Conservation (phyloP, 1,140 invertebrate genomes). For the Tetragonula clypearis region DNA sequence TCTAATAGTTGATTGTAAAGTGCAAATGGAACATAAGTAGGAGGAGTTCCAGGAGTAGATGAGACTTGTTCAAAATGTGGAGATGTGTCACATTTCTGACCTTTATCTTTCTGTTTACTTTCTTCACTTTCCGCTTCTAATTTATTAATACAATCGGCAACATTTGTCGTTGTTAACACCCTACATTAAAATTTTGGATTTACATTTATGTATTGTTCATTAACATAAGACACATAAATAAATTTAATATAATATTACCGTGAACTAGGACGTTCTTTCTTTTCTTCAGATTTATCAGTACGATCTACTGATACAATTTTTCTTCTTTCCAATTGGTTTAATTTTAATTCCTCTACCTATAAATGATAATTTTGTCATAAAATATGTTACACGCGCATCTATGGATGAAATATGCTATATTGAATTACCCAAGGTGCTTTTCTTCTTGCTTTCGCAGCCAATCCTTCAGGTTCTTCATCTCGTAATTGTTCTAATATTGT, state of each 20-base stretch:
- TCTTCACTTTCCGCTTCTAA: conserved; percentile 69
- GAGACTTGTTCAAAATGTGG: conserved; percentile 57
- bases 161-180: conserved; percentile 40
- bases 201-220: background rate
- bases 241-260: conserved; percentile 54
- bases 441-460: conserved; percentile 70
- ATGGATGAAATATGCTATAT: conserved; percentile 5
- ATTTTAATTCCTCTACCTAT: conserved; percentile 78
- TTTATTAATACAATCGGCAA: conserved; percentile 61
- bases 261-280: conserved; percentile 70
- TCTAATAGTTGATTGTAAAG: conserved; percentile 78
- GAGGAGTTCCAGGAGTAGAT: conserved; percentile 57
- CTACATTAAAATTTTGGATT: conserved; percentile 5
- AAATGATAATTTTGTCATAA: conserved; percentile 7
- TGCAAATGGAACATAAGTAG: conserved; percentile 77
- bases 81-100: conserved; percentile 52
- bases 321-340: conserved; percentile 78
- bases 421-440: conserved; percentile 78
- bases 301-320: conserved; percentile 70
- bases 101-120: conserved; percentile 71
- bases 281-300: conserved; percentile 72
- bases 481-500: conserved; percentile 66
- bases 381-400: background rate
- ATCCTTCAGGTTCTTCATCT: conserved; percentile 72
- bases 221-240: background rate